Base-by-base conservation (phyloP, 2,113 vertebrate genomes). In the Leptosomus discolor region DNA sequence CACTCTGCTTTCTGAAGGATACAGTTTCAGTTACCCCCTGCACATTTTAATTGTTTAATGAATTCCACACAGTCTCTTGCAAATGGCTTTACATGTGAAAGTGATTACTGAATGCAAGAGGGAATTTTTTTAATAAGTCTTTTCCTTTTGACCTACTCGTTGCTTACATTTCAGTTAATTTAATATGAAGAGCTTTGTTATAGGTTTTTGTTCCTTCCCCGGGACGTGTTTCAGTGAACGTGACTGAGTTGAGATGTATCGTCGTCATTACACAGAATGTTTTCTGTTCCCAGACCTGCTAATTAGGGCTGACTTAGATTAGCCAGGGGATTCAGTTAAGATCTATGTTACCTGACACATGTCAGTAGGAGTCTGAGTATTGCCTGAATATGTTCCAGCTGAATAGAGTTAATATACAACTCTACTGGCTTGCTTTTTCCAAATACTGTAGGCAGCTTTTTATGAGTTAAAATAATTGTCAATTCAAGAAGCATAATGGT, bases 301-400 rank as follows among this genome's bases (percentile, higher is more conserved):
- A 92, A 95, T 97, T 81, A 88, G 83, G 74, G 54, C 65, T 95
- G 91, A 88, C 92, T 71, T 61, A 43, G 75, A 84, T 91, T 71
- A 94, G 96, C 85, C 85, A 93, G 85, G 82, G 89, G 93, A 92
- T 91, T 80, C 73, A 68, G 60, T 85, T 70, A 60, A 67, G 76
- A 53, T 93, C 87, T 90, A 86, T 90, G 45, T 71, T 92, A 83
- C 93, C 68, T 95, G 96, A 96, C 94, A 94, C 95, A 85, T 85
- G 96, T 92, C 94, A 94, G 92, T 75, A 69, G 87, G 79, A 94
- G 50, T 95, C 84, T 88, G 53, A 76, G 58, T 67, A 46, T 92
- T 95, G 82, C 80, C 46, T 83, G 85, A 87, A 17, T 92, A 30
- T 90, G 75, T 86, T 86, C 82, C 88, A 85, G 34, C n/a, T 76